Conservation (phyloP, 1,140 invertebrate genomes). For the Magallana gigas region DNA sequence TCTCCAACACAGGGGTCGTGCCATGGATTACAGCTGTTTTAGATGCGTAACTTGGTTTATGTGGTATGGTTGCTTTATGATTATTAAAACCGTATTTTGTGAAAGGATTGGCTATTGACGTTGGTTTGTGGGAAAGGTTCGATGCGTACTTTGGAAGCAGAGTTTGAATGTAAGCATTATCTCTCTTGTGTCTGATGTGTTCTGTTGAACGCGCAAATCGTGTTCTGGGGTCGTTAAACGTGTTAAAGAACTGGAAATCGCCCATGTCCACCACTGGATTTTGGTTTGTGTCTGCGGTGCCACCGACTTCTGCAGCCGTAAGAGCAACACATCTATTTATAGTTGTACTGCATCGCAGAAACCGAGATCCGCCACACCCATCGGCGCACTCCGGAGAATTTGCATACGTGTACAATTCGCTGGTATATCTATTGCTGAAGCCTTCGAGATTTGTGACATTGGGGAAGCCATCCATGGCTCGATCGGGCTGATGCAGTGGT, state of each 20-base stretch:
- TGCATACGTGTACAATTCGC: constrained; percentile 42
- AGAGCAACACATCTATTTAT: constrained; percentile 24
- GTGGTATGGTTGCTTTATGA: too few relatives aligned
- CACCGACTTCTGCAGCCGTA: constrained; percentile 7
- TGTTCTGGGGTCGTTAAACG: constrained; percentile 17
- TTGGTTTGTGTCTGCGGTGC: not conserved
- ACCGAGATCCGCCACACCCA: constrained; percentile 27
- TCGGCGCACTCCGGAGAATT: constrained; percentile 25
- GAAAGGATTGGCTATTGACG: too few relatives aligned
- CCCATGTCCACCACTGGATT: not conserved
- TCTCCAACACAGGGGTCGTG: not conserved
- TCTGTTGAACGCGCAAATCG: not conserved
- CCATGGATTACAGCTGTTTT: not conserved
- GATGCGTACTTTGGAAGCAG: not conserved
- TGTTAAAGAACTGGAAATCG: not conserved
- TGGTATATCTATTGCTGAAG: constrained; percentile 48
- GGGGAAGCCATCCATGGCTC: not conserved
- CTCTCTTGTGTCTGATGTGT: not conserved
- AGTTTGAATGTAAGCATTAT: not conserved
- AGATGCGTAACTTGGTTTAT: not conserved
- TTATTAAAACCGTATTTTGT: too few relatives aligned
- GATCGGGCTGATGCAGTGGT: not conserved
- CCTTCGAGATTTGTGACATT: constrained; percentile 51
- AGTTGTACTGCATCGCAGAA: not conserved
- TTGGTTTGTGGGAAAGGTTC: not conserved